Percentiles rank a stretch among this genome's conserved stretches.
phyloP scores from a whole-genome alignment of 2,113 vertebrate species.

The Xiphorhynchus elegans region DNA sequence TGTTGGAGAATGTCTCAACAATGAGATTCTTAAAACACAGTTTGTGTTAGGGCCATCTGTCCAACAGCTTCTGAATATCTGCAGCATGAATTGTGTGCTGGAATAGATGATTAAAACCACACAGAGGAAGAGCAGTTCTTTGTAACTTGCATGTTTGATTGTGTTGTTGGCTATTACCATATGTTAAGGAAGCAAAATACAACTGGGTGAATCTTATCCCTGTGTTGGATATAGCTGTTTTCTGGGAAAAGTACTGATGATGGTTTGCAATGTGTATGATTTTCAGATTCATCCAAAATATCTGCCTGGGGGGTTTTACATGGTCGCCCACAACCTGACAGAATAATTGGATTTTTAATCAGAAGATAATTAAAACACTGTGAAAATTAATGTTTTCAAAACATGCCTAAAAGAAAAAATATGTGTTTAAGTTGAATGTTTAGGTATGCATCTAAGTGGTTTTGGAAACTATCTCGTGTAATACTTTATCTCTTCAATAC shows the following conservation, averaged over 20 bases:
- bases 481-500: neutral
- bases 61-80: neutral
- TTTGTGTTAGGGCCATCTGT: neutral
- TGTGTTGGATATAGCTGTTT: neutral
- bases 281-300: neutral
- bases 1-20: neutral
- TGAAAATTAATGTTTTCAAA: slow-evolving; percentile 8
- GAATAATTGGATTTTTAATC: neutral
- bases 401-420: neutral
- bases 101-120: neutral
- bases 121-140: rapidly evolving
- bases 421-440: neutral
- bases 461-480: neutral
- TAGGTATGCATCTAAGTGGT: neutral
- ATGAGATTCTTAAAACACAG: neutral
- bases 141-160: neutral
- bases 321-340: neutral
- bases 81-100: neutral
- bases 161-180: neutral
- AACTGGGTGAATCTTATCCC: neutral
- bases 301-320: neutral
- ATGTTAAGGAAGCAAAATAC: neutral
- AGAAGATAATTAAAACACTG: neutral
- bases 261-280: neutral
- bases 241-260: neutral